Conservation (phyloP, 1,140 invertebrate species). For the Ostrea denselamellosa region DNA sequence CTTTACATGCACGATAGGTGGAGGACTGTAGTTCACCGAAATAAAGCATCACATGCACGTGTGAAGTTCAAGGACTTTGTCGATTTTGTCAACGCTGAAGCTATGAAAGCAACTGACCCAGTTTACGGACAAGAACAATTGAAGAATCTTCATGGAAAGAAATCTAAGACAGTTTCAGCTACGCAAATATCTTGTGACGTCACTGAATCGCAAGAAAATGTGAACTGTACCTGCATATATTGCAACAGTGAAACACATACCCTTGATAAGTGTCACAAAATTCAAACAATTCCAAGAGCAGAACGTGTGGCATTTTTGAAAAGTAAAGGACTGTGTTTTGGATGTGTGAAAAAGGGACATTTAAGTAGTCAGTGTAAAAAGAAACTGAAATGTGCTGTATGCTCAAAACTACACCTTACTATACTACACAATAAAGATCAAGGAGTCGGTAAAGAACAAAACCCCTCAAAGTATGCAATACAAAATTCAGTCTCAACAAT, state of each 20-base stretch:
- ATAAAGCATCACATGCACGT: neutral
- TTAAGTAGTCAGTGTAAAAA: slow-evolving; percentile 41
- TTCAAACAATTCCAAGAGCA: neutral
- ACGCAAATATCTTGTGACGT: neutral
- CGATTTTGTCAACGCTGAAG: slow-evolving; percentile 50
- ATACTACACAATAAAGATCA: slow-evolving; percentile 40
- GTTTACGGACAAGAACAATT: slow-evolving; percentile 21
- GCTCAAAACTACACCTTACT: slow-evolving; percentile 42
- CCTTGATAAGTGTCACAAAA: slow-evolving; percentile 28
- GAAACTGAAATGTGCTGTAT: slow-evolving; percentile 38
- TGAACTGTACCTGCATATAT: slow-evolving; percentile 40
- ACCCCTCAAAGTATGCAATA: neutral
- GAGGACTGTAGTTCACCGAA: slow-evolving; percentile 45
- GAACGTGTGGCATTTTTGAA: slow-evolving; percentile 45
- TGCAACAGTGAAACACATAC: slow-evolving; percentile 36
- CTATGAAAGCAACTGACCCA: slow-evolving; percentile 51
- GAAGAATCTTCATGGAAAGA: neutral
- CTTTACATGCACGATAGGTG: slow-evolving; percentile 52
- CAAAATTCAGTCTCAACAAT: neutral
- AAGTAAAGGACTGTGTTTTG: slow-evolving; percentile 56
- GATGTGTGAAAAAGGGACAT: slow-evolving; percentile 54
- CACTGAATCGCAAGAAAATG: neutral
- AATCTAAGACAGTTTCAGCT: neutral
- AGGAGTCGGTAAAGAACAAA: neutral
- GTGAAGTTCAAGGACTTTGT: slow-evolving; percentile 46